A percentile compares a stretch with the other conserved stretches of the same genome.
These are phyloP conservation scores for Amphibalanus amphitrite DNA, from an alignment of 1,140 invertebrate genomes.

Conservation along the genomic window DNA sequence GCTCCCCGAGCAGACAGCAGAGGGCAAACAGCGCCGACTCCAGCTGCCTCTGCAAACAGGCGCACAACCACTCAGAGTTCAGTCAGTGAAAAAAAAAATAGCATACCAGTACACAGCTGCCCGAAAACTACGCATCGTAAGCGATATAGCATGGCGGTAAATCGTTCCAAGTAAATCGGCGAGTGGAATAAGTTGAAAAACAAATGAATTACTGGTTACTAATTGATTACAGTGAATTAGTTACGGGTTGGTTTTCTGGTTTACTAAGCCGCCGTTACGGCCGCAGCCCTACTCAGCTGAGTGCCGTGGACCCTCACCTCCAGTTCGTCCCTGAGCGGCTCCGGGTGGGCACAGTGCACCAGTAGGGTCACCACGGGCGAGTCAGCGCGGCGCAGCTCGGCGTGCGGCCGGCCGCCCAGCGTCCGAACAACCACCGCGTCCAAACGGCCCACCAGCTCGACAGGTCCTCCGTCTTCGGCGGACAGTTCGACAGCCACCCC, in stretches of 20 bases:
- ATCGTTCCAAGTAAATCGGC: too few species aligned
- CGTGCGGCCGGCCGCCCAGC: not conserved
- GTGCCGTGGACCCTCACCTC: not conserved
- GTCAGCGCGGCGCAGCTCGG: not conserved
- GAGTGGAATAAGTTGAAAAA: too few species aligned
- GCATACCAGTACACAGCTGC: too few species aligned
- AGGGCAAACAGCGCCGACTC: not conserved
- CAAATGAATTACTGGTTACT: too few species aligned
- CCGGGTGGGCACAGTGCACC: not conserved
- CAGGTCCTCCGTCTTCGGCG: not conserved
- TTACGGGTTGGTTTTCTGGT: too few species aligned
- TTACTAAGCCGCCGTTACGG: too few species aligned
- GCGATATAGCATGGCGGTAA: too few species aligned
- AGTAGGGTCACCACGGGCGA: not conserved
- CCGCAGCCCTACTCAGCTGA: too few species aligned
- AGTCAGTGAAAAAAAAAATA: too few species aligned
- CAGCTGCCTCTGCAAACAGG: not conserved
- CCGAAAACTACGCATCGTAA: too few species aligned
- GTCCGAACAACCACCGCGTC: not conserved
- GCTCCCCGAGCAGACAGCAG: not conserved
- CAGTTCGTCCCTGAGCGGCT: not conserved
- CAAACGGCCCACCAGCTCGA: not conserved
- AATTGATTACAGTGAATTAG: too few species aligned
- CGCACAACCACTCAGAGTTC: too few species aligned
- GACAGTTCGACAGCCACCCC: not conserved